phyloP scores from a whole-genome alignment of 2,113 vertebrate species.

The Suricata suricatta region DNA sequence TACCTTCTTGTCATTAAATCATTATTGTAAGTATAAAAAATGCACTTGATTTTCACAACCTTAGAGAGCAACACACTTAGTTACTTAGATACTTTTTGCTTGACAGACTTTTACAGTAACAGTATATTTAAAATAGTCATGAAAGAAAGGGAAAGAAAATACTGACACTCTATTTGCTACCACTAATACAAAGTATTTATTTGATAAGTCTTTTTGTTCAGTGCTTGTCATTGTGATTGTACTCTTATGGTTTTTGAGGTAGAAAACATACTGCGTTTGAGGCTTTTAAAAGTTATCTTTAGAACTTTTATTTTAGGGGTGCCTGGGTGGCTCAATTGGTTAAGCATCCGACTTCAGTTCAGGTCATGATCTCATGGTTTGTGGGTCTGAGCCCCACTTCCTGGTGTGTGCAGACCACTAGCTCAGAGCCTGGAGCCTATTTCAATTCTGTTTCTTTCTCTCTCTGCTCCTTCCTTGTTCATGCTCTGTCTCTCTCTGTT shows the following conservation, averaged over 20 bases:
- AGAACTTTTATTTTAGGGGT: neutral
- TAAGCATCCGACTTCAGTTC: too few relatives aligned
- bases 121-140: neutral
- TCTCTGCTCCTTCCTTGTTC: too few relatives aligned
- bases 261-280: neutral
- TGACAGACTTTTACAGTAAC: neutral
- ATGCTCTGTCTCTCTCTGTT: too few relatives aligned
- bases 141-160: neutral
- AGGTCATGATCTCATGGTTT: too few relatives aligned
- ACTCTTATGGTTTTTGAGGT: neutral
- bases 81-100: neutral
- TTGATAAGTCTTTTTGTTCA: neutral
- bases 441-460: too few relatives aligned
- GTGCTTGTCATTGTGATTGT: neutral
- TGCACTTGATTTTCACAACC: neutral
- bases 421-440: too few relatives aligned
- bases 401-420: too few relatives aligned
- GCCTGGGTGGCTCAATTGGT: too few relatives aligned
- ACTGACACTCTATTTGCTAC: neutral
- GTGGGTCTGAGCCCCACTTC: too few relatives aligned
- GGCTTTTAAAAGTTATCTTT: neutral
- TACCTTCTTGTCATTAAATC: neutral
- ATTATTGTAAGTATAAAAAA: neutral
- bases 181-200: neutral
- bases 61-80: neutral